Evolutionary conservation across 2,113 vertebrate species (phyloP).

Genomic region (Albula goreensis): DNA sequence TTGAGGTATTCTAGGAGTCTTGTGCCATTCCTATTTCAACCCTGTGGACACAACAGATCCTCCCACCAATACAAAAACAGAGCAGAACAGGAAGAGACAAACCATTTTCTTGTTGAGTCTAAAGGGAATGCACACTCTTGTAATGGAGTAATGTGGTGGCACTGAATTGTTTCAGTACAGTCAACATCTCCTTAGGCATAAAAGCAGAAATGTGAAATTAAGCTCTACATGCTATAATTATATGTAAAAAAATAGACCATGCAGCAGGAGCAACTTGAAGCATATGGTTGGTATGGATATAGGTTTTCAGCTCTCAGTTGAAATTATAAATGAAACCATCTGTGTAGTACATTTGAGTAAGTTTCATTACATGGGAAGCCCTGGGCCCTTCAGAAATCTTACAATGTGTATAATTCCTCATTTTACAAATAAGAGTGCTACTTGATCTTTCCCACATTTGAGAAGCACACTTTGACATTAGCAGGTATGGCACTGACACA

Average conservation of each 20-base stretch:
- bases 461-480: too few species aligned
- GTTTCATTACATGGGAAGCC: background rate
- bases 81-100: background rate
- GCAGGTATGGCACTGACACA: too few species aligned
- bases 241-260: constrained; percentile 21
- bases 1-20: background rate
- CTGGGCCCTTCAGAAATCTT: background rate
- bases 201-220: constrained; percentile 14
- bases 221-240: constrained; percentile 23
- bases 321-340: constrained; percentile 21
- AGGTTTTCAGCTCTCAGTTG: background rate
- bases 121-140: background rate
- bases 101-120: background rate
- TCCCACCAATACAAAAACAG: background rate
- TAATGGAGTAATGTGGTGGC: background rate
- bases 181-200: constrained; percentile 11
- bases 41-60: background rate
- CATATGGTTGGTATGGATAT: constrained; percentile 22
- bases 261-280: background rate
- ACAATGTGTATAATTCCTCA: background rate
- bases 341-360: background rate
- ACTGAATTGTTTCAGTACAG: constrained; percentile 17
- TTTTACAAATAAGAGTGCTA: background rate
- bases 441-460: background rate
- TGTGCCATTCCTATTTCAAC: background rate